phyloP scores from a whole-genome alignment of 2,797 vertebrate species.

The Buceros bicornis region DNA sequence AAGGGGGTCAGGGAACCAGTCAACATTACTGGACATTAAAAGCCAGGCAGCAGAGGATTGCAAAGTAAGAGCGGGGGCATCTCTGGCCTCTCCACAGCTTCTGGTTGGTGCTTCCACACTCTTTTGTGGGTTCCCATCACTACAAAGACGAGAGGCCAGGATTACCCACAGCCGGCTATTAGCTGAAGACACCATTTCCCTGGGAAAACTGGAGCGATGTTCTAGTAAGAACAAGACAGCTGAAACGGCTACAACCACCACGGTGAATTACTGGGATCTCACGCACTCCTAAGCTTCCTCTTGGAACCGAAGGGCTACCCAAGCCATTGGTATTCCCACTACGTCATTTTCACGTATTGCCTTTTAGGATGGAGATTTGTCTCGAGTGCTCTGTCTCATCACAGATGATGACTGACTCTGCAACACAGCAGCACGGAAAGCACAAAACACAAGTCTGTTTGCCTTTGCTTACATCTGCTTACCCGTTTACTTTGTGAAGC shows the following conservation, averaged over 20 bases:
- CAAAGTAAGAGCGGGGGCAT: not conserved
- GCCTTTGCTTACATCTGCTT: not conserved
- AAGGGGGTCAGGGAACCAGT: not conserved
- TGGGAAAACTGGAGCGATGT: not conserved
- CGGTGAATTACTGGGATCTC: not conserved
- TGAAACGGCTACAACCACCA: fast-evolving
- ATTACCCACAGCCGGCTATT: not conserved
- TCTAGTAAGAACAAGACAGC: not conserved
- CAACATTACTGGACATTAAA: fast-evolving
- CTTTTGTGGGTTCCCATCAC: not conserved
- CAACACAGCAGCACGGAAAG: not conserved
- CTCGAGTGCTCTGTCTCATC: not conserved
- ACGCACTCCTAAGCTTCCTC: not conserved
- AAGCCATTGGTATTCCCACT: not conserved
- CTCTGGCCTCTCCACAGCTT: not conserved
- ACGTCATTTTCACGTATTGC: fast-evolving
- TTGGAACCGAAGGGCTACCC: no score
- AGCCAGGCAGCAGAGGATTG: not conserved
- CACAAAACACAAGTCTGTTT: not conserved
- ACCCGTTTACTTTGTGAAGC: not conserved
- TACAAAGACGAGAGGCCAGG: not conserved
- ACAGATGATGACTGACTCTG: not conserved
- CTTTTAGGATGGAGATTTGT: not conserved
- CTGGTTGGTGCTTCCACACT: not conserved
- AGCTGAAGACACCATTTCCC: not conserved